Base-by-base conservation (phyloP, 2,888 invertebrate species). In the Entomobrya proxima region DNA sequence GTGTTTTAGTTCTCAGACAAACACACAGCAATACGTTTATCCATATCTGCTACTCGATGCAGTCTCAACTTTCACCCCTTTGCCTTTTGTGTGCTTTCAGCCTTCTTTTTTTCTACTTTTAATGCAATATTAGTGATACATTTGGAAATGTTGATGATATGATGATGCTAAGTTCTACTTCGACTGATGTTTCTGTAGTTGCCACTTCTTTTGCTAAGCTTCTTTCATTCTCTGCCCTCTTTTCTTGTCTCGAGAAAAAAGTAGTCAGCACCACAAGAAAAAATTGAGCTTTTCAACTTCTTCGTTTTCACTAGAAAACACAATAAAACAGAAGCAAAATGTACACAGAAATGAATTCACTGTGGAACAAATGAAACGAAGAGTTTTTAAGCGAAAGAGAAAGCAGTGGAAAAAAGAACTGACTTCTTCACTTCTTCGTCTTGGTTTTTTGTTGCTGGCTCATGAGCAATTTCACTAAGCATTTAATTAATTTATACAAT, bases 401-500 rank as follows among this genome's bases (percentile, higher is more conserved):
- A 67, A 50, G 61, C 58, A 55, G 50, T 50, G 40, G 35, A 76
- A 83, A n/a, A 82, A 78, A 50, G 74, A 85, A 64, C 40, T 75
- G 69, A 77, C 69, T 84, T 84, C 44, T 69, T 69, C 69, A 69
- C 69, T 69, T 69, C 13, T 47, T 64, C 69, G 44, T 82, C 67
- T 67, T 74, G 35, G 50, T 77, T 85, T 80, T 80, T 67, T 47
- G 80, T 37, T 85, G 50, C 81, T 80, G 84, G 80, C 81, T 81
- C 85, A 77, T 85, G 87, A 87, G 82, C 82, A 87, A 85, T 87
- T 87, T 87, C 81, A 75, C 85, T 85, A 85, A 87, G 85, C 85
- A 87, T 87, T 87, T 87, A 87, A 87, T 87, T 87, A 87, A 87
- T 87, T 87, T 87, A 85, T 87, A 85, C 82, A 76, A 87, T 86